Base-by-base conservation (phyloP, 1,140 invertebrate species). In the Mycetomoellerius zeteki region DNA sequence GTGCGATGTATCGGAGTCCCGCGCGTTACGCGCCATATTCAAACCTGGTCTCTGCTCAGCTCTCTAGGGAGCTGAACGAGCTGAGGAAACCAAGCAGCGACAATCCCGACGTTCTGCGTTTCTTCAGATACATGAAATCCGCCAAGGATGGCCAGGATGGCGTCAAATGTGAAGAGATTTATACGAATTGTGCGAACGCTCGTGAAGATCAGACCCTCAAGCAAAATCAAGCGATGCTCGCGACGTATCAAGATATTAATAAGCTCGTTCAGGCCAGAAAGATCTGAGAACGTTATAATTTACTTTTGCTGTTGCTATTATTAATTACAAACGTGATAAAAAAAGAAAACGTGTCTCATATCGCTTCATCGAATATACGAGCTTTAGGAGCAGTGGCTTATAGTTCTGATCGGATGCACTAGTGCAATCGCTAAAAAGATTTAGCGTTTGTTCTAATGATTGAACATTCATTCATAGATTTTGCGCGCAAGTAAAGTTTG, bases 91-190 rank as follows among this genome's bases (percentile, higher is more conserved):
- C 98, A 3, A 97, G 97, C 1, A 97, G 97, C 2, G 97, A 98
- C 93, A 98, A 98, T 92, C 97, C 97, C 7, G 98, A 98, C 86
- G 98, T 98, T 47, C 94, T 98, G 16, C 95, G 98, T 50, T 98
- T 98, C 96, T 98, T 98, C 96, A 96, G 97, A 62, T 98, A 98
- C 94, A 98, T 98, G 98, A 97, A 98, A 88, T 97, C 98, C 1
- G 98, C 98, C 7, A 97, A 98, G 91, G 97, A 98, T 87, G 98
- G 98, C 0, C 98, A 98, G 91, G 98, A 98, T 88, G 97, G 97
- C 3, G 93, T 96, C 8, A 96, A 97, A 88, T 98, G 98, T 92
- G 94, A 96, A 37, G 89, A 94, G 0, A 86, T 94, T 1, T 96
- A 96, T 89, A 89, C 94, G 1, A 91, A 93, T 58, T 96, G 96